Conservation (phyloP, 2,797 vertebrate genomes). For the Orestias chungarensis region DNA sequence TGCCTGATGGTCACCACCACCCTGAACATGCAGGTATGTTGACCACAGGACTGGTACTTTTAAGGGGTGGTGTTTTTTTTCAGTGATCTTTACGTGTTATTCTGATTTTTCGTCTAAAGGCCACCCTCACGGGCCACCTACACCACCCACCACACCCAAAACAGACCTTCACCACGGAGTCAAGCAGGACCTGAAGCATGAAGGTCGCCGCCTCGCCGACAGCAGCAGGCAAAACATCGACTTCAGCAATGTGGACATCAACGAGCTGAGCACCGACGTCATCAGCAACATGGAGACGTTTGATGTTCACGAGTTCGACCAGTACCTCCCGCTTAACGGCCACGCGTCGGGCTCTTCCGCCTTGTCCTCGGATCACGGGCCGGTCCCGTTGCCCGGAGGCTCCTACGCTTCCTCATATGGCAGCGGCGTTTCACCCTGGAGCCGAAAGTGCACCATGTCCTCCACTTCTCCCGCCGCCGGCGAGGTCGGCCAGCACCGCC, state of each 20-base stretch:
- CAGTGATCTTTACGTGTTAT: neutral
- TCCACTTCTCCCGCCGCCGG: constrained; percentile 71
- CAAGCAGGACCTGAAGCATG: constrained; percentile 92
- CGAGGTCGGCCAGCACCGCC: constrained; percentile 82
- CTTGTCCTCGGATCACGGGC: constrained; percentile 82
- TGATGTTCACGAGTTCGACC: constrained; percentile 97
- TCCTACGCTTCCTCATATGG: constrained; percentile 82
- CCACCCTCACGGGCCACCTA: constrained; percentile 94
- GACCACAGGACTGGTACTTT: neutral
- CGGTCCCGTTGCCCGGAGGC: constrained; percentile 66
- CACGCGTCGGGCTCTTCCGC: constrained; percentile 72
- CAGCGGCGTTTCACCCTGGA: constrained; percentile 80
- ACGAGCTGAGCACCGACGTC: constrained; percentile 97
- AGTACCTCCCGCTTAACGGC: constrained; percentile 94
- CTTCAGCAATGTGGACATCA: constrained; percentile 99
- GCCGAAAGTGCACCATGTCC: constrained; percentile 83
- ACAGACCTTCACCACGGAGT: constrained; percentile 88
- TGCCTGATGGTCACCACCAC: constrained; percentile 86
- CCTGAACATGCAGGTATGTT: constrained; percentile 87
- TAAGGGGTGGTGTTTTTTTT: neutral
- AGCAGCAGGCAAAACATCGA: constrained; percentile 95
- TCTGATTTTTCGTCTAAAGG: constrained; percentile 70
- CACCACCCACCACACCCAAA: constrained; percentile 95
- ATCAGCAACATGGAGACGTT: constrained; percentile 98
- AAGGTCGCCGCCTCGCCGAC: constrained; percentile 89